Base-by-base conservation (phyloP, 2,888 invertebrate species). In the Hypercompe scribonia region DNA sequence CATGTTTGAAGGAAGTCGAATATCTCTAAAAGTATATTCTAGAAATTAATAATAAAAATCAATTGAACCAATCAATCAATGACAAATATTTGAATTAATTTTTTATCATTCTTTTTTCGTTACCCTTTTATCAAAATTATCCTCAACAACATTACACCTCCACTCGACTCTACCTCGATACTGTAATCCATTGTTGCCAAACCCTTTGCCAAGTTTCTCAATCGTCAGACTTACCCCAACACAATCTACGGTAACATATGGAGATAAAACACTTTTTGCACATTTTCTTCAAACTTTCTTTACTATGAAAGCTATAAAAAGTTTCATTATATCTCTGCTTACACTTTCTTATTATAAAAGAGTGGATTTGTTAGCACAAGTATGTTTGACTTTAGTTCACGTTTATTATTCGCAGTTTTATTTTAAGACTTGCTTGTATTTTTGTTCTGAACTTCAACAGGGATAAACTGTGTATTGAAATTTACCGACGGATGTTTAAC, bases 231-330 rank as follows among this genome's bases (percentile, higher is more conserved):
- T 54, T 50, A n/a, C 64, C 64, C 63, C 28, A 50, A 67, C 18
- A 50, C 34, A 73, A 74, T 68, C 67, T 71, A 67, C 13, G 70
- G 81, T 75, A 71, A 72, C 78, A 78, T 80, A 80, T 76, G 81
- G 74, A 70, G 71, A 81, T 68, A 76, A 78, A 76, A 80, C 75
- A 76, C 76, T 78, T 80, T 78, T 80, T 76, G 70, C 76, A 5
- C 75, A 72, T 80, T 80, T 74, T 70, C 71, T 39, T 72, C 72
- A 71, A 81, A 81, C 58, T 78, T 79, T 42, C 31, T 50, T 76
- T 46, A 70, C 72, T 76, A 65, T 58, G 68, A 71, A 73, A 33
- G 76, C 78, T 75, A 74, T 80, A 77, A 80, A 81, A 81, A 80
- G 68, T 81, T 81, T 39, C 13, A 28, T 73, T 50, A 80, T 76